Base-by-base conservation (phyloP, 2,797 vertebrate species). In the Lagorchestes hirsutus region DNA sequence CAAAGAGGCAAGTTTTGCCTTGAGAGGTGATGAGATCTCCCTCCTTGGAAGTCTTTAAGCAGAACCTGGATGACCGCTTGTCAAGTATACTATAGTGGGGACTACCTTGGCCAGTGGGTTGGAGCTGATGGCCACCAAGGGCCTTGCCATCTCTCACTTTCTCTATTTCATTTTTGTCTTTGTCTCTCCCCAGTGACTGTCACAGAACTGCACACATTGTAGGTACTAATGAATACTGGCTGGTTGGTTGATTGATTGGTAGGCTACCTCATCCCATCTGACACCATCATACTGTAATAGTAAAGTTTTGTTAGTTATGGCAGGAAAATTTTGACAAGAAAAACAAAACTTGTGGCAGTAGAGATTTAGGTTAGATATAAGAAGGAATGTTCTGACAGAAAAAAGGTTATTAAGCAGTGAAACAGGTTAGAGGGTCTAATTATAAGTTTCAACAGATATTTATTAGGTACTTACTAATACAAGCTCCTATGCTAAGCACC, bases 391-490 rank as follows among this genome's bases (percentile, higher is more conserved):
- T 34, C 29, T 57, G 92, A 57, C 29, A 91, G 52, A 52, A 95
- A 54, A 93, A 92, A 16, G 62, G 31, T 67, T 67, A 67, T 31
- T 59, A 59, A 67, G 59, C 13, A 34, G 31, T 67, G 12, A 87
- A 93, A 94, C 9, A 93, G 18, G 16, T 91, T 8, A 59, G 46
- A 34, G 59, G 52, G 8, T 16, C 59, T 54, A 54, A 58, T 59
- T 90, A 54, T 55, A 1, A 74, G 90, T 96, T 96, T 95, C 29
- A 54, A 93, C 58, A 92, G 50, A 93, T 93, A 58, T 55, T 87
- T 92, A 93, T 50, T 93, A 29, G 46, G 31, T 93, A 55, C 67
- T 94, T 74, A 91, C 0, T 46, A 54, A 16, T 54, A 46, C 54
- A 91, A 90, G 18, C 22, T 12, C 34, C 58, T 31, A 4, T 59